Evolutionary conservation across 2,797 vertebrate genomes (phyloP), one percentile per base, ranked within the genome.

Genomic region (Cyprinodon diabolis): DNA sequence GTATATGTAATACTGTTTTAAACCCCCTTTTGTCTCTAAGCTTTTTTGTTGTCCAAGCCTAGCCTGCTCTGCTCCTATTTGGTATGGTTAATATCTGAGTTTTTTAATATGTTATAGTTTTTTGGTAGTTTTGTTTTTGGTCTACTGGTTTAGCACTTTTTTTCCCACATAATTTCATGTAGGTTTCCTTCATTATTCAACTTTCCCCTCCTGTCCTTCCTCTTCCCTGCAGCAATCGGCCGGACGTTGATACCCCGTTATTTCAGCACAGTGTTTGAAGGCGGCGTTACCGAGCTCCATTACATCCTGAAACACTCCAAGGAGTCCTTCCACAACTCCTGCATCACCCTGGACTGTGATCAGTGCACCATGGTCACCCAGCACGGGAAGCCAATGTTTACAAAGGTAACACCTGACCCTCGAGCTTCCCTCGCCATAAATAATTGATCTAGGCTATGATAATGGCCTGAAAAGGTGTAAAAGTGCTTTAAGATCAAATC

Each of bases 341-440:
- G 97, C 93, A 99, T 99, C 96, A 98, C 97, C 55, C 95, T 99
- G 94, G 98, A 99, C 95, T 98, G 98, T 83, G 98, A 99, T 93
- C 98, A 99, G 93, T 99, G 98, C 91, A 98, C 96, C 90, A 99
- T 99, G 98, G 96, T 99, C 94, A 99, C 97, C 74, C 98, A 99
- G 93, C 98, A 99, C 55, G 98, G 98, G 93, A 99, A 99, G 90
- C 97, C 98, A 89, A 98, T 99, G 97, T 99, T 99, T 93, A 98
- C 98, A 91, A 99, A 99, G 98, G 98, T 99, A 91, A 84, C 75
- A 55, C 43, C 75, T 86, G 81, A 87, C 86, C 89, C 75, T 69
- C 1, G 69, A 71, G 77, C 83, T 66, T 75, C 74, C 72, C 75
- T 71, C 78, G 0, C 54, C 78, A 82, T 90, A 86, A 91, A 90